Conservation (phyloP, 1,140 invertebrate species). For the Ylistrum balloti region DNA sequence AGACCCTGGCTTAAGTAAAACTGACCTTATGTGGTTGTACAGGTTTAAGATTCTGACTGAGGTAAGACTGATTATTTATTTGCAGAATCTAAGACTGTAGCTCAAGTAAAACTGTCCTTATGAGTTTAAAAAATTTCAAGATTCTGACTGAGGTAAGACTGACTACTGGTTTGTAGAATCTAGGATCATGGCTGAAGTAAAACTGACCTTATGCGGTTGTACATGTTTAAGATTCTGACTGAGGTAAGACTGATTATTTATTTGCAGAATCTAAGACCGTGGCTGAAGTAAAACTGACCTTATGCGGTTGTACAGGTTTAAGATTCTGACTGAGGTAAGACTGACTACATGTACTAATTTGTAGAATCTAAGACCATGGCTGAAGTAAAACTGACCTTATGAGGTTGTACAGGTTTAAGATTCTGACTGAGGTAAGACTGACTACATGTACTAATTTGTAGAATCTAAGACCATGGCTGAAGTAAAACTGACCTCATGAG, state of each 20-base stretch:
- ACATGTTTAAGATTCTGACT: constrained; percentile 91
- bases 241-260: constrained; percentile 70
- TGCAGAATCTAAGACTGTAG: background rate
- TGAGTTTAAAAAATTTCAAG: background rate
- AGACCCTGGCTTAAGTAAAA: constrained; percentile 84
- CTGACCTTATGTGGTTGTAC: constrained; percentile 94
- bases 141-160: too few species aligned
- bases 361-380: constrained; percentile 89
- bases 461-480: constrained; percentile 64
- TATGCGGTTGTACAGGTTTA: background rate
- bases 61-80: constrained; percentile 67
- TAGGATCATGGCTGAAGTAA: constrained; percentile 85
- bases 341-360: constrained; percentile 95
- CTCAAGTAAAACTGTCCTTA: constrained; percentile 75
- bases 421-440: constrained; percentile 79
- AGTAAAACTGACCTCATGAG: constrained; percentile 67
- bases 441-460: too few species aligned
- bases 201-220: constrained; percentile 91
- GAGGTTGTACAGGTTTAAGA: constrained; percentile 93
- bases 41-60: constrained; percentile 88
- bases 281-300: constrained; percentile 76
- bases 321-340: too few species aligned
- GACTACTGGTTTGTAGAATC: constrained; percentile 94
- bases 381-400: constrained; percentile 89
- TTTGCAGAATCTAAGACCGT: too few species aligned